phyloP scores from a whole-genome alignment of 2,888 invertebrate genomes.

The Darwinula stevensoni region DNA sequence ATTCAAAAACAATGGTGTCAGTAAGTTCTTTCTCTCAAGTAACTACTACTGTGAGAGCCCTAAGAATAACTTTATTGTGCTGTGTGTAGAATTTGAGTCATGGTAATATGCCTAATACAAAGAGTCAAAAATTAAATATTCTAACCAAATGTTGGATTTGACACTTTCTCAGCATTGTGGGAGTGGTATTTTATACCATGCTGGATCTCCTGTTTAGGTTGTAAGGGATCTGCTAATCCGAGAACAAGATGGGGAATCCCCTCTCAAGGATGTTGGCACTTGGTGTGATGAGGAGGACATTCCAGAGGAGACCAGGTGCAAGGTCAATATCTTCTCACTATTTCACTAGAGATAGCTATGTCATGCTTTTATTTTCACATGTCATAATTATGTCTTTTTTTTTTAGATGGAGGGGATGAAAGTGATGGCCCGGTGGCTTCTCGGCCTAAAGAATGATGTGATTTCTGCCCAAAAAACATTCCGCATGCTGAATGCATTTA shows the following conservation, averaged over 20 bases:
- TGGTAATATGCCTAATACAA: too few relatives aligned
- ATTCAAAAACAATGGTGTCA: too few relatives aligned
- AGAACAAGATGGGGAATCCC: conserved; percentile 10
- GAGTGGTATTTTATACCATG: too few relatives aligned
- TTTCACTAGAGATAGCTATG: background rate
- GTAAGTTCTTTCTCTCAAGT: too few relatives aligned
- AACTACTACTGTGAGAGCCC: too few relatives aligned
- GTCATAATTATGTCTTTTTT: conserved; percentile 5
- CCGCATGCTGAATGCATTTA: conserved; percentile 73
- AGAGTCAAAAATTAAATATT: too few relatives aligned
- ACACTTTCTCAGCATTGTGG: too few relatives aligned
- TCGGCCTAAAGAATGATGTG: conserved; percentile 62
- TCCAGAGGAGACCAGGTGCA: conserved; percentile 67
- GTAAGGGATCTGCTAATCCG: conserved; percentile 68
- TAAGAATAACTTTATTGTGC: too few relatives aligned
- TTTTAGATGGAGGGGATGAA: conserved; percentile 49
- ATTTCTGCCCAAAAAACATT: conserved; percentile 75
- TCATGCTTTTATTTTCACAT: conserved; percentile 3
- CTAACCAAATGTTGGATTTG: too few relatives aligned
- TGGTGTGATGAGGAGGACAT: conserved; percentile 68
- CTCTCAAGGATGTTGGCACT: conserved; percentile 24
- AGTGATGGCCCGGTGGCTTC: conserved; percentile 81
- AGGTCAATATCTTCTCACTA: too few relatives aligned
- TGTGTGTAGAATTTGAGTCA: too few relatives aligned
- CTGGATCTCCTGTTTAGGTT: too few relatives aligned